These are phyloP conservation scores for Aythya baeri DNA, from an alignment of 2,113 vertebrate genomes.

Conservation along the genomic window DNA sequence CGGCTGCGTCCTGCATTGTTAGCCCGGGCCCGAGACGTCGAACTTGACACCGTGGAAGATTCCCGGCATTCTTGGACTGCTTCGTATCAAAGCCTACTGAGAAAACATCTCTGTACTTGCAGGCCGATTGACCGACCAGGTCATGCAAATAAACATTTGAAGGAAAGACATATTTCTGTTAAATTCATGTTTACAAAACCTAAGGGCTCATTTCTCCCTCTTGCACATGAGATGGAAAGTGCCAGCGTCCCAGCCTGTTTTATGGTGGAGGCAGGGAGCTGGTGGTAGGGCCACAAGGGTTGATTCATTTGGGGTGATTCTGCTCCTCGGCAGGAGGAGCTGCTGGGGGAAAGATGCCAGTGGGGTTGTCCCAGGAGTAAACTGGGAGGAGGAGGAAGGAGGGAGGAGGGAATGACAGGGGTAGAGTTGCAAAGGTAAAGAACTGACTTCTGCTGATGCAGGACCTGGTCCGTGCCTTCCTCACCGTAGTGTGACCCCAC, in stretches of 20 bases:
- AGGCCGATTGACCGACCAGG: background rate
- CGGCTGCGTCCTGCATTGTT: background rate
- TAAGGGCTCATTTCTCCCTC: rapidly evolving
- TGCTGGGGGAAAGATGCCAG: background rate
- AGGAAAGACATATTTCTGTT: background rate
- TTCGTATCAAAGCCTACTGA: background rate
- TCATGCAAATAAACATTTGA: slow-evolving; percentile 2
- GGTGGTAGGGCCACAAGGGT: background rate
- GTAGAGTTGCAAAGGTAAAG: background rate
- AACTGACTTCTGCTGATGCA: background rate
- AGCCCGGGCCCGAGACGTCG: rapidly evolving
- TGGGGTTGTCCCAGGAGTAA: no score
- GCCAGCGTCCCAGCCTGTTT: rapidly evolving
- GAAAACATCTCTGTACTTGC: slow-evolving; percentile 4
- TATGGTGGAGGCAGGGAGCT: background rate
- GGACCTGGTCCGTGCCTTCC: no score
- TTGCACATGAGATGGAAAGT: rapidly evolving
- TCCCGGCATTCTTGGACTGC: slow-evolving; percentile 33
- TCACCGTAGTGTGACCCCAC: rapidly evolving
- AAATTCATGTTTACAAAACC: background rate
- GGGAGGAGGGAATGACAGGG: background rate
- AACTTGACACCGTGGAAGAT: background rate
- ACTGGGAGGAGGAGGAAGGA: background rate
- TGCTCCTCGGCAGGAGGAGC: background rate
- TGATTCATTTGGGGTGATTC: background rate